phyloP scores from a whole-genome alignment of 2,797 vertebrate genomes.

The Siniperca undulata region DNA sequence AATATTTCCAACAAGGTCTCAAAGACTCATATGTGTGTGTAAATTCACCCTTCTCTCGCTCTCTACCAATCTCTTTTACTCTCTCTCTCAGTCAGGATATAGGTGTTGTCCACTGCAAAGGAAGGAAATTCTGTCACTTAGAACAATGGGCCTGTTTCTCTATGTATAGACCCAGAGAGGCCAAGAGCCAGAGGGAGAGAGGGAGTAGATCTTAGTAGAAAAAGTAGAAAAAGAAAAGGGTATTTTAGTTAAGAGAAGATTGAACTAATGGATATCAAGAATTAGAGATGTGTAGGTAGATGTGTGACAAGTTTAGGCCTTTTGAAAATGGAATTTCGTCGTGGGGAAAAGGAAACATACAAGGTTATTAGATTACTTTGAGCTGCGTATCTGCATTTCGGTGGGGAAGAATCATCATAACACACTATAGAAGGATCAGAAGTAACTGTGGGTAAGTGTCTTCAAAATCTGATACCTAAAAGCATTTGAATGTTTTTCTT shows the following conservation, averaged over 20 bases:
- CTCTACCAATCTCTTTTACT: constrained; percentile 69
- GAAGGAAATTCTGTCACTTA: constrained; percentile 91
- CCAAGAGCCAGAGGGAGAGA: constrained; percentile 69
- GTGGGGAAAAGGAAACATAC: constrained; percentile 41
- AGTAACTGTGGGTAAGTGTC: constrained; percentile 76
- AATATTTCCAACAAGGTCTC: constrained; percentile 23
- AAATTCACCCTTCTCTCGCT: constrained; percentile 67
- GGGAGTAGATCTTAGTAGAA: constrained; percentile 52
- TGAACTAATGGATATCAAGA: constrained; percentile 27
- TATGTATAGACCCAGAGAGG: constrained; percentile 87
- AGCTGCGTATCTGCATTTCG: constrained; percentile 50
- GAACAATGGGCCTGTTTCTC: constrained; percentile 90
- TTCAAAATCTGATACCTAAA: constrained; percentile 12
- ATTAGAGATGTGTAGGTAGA: constrained; percentile 36
- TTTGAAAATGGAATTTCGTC: constrained; percentile 75
- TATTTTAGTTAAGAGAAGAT: constrained; percentile 36
- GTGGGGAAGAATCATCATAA: constrained; percentile 35
- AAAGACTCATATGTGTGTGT: constrained; percentile 30
- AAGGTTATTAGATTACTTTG: constrained; percentile 46
- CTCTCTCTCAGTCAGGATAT: constrained; percentile 86
- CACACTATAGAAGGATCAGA: constrained; percentile 43
- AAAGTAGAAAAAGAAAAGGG: constrained; percentile 29
- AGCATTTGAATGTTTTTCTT: not conserved
- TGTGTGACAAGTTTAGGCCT: constrained; percentile 15
- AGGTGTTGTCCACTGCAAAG: constrained; percentile 90